Percentiles rank a stretch among this genome's conserved stretches.
phyloP scores from a whole-genome alignment of 92 coral and sea anemone genomes.

The Epizoanthus illoricatus region DNA sequence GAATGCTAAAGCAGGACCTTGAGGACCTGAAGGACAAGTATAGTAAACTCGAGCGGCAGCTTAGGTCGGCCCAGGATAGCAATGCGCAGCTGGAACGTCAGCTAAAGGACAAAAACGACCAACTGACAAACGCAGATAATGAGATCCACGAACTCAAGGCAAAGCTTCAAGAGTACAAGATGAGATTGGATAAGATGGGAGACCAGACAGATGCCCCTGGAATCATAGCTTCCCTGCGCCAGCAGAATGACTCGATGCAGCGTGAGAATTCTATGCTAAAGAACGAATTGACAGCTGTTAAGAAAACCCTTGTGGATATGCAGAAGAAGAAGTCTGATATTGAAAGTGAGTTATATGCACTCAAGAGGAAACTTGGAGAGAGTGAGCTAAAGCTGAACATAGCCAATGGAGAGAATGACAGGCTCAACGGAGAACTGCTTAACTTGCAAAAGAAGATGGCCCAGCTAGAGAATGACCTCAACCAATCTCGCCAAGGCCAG shows the following conservation, averaged over 20 bases:
- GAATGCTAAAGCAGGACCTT: slow-evolving; percentile 72
- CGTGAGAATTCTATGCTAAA: slow-evolving; percentile 89
- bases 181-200: slow-evolving; percentile 68
- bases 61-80: slow-evolving; percentile 65
- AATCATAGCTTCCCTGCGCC: slow-evolving; percentile 78
- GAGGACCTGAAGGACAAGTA: slow-evolving; percentile 76
- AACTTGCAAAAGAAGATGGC: slow-evolving; percentile 81
- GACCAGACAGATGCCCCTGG: slow-evolving; percentile 92
- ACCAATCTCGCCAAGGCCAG: slow-evolving; percentile 74
- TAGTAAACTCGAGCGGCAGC: slow-evolving; percentile 74
- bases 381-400: slow-evolving; percentile 65
- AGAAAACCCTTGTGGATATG: slow-evolving; percentile 59
- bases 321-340: slow-evolving; percentile 80
- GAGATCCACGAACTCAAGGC: slow-evolving; percentile 81
- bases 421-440: slow-evolving; percentile 81
- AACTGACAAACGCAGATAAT: slow-evolving; percentile 78
- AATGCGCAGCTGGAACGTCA: slow-evolving; percentile 72
- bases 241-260: slow-evolving; percentile 81
- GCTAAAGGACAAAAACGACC: slow-evolving; percentile 62
- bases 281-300: slow-evolving; percentile 74
- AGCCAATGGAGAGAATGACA: slow-evolving; percentile 74
- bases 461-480: slow-evolving; percentile 75
- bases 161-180: slow-evolving; percentile 76
- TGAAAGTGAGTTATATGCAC: slow-evolving; percentile 71
- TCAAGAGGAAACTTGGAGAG: slow-evolving; percentile 75